Evolutionary conservation across 2,888 invertebrate species (phyloP).

Genomic region (Aleiodes leptofemur): DNA sequence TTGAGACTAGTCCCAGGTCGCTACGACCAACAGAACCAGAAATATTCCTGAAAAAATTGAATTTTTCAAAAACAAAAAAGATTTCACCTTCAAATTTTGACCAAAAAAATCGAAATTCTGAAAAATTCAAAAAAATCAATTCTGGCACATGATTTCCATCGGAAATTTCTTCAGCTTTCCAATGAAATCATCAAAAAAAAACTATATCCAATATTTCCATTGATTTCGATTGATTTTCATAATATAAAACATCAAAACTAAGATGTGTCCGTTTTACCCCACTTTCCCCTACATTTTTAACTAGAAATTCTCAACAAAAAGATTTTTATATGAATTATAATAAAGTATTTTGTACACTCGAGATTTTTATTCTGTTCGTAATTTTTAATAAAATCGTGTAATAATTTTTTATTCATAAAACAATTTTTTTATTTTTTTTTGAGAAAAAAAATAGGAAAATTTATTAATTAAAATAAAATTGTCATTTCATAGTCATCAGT

Average conservation of each 20-base stretch:
- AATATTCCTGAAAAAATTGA: too few relatives aligned
- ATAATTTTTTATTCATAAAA: not conserved
- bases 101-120: not conserved
- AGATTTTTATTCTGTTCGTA: not conserved
- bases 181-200: not conserved
- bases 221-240: not conserved
- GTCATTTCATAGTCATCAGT: slow-evolving; percentile 63
- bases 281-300: not conserved
- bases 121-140: too few relatives aligned
- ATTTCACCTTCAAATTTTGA: too few relatives aligned
- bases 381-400: not conserved
- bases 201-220: slow-evolving; percentile 12
- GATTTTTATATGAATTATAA: not conserved
- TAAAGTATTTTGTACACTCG: slow-evolving; percentile 1
- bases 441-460: slow-evolving; percentile 1
- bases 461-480: slow-evolving; percentile 23
- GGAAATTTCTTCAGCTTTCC: not conserved
- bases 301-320: not conserved
- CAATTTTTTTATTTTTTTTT: not conserved
- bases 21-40: too few relatives aligned
- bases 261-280: not conserved
- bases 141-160: too few relatives aligned
- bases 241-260: slow-evolving; percentile 1
- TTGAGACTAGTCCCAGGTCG: too few relatives aligned
- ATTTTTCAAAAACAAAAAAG: too few relatives aligned